phyloP scores from a whole-genome alignment of 2,797 vertebrate species.

The Oreortyx pictus region DNA sequence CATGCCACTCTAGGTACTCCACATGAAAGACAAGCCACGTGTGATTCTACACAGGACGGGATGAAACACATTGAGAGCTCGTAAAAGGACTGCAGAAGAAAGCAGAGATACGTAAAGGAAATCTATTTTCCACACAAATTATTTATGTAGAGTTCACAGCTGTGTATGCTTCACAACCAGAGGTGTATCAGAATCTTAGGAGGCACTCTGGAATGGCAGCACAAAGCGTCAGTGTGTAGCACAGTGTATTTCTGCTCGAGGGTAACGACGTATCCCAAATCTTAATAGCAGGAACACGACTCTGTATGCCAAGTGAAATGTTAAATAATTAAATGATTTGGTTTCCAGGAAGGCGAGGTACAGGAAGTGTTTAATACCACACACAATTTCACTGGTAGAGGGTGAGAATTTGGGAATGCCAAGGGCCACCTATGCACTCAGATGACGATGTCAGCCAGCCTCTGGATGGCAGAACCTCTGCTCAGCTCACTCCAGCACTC shows the following conservation, averaged over 20 bases:
- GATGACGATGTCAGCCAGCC: neutral
- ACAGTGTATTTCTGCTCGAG: neutral
- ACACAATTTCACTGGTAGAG: neutral
- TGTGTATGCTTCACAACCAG: neutral
- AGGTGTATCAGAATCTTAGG: neutral
- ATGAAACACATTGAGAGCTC: neutral
- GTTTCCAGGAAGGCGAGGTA: neutral
- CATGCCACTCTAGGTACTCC: neutral
- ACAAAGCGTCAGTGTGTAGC: neutral
- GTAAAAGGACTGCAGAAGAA: neutral
- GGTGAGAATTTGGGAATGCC: neutral
- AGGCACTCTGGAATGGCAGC: neutral
- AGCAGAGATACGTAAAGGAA: neutral
- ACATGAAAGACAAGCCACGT: neutral
- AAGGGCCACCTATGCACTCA: neutral
- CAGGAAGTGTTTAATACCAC: neutral
- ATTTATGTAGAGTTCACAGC: neutral
- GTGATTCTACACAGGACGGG: neutral
- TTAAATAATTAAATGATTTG: neutral
- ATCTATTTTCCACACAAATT: neutral
- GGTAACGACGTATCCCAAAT: neutral
- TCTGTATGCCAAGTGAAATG: neutral
- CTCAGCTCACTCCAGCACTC: neutral
- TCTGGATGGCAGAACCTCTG: too few species aligned
- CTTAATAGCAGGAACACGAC: neutral